These are phyloP conservation scores for Spodoptera frugiperda DNA, from an alignment of 1,140 invertebrate genomes.

Conservation along the genomic window DNA sequence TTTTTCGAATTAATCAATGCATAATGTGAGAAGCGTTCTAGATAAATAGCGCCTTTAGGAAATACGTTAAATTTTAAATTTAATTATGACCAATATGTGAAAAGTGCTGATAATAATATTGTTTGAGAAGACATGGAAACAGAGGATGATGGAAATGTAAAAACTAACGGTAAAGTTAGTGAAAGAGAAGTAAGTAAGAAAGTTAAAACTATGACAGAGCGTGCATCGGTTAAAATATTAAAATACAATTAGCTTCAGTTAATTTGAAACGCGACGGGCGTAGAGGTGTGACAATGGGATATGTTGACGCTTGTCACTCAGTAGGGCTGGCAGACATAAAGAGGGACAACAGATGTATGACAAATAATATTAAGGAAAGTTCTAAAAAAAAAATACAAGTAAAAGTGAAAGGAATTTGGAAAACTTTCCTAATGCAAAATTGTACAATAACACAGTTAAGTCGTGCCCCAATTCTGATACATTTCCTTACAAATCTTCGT, in stretches of 20 bases:
- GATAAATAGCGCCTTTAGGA: background rate
- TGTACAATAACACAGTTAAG: no score
- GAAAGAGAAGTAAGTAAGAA: background rate
- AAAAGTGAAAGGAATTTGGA: no score
- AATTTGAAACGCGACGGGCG: conserved; percentile 30
- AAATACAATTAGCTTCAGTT: conserved; percentile 29
- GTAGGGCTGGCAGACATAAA: conserved; percentile 4
- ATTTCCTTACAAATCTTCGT: no score
- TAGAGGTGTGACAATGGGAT: conserved; percentile 33
- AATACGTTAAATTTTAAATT: background rate
- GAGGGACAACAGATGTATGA: background rate
- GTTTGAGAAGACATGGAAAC: background rate
- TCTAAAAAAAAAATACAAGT: no score
- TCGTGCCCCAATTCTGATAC: no score
- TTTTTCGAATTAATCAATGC: conserved; percentile 23
- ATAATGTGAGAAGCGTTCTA: conserved; percentile 7
- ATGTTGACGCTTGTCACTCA: conserved; percentile 23
- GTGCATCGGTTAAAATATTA: conserved; percentile 4
- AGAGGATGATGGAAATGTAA: background rate
- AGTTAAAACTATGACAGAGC: background rate
- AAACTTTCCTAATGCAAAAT: no score
- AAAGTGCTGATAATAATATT: background rate
- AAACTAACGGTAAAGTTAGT: background rate
- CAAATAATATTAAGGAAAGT: background rate
- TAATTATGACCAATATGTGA: background rate